Conservation (phyloP, 2,888 invertebrate species). For the Digitonthophagus gazella region DNA sequence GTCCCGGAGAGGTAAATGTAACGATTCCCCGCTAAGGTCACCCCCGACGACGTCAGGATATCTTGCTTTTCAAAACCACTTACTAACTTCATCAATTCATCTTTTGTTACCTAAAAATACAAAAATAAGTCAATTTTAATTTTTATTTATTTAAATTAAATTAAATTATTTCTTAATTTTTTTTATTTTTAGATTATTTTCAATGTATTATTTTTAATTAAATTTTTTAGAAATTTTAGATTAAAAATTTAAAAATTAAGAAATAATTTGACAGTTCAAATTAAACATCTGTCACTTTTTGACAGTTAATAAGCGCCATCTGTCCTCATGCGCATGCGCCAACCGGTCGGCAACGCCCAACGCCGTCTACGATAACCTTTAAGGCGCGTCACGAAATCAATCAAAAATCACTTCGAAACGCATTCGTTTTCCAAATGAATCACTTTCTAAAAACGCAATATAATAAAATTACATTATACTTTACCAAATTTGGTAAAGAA, state of each 20-base stretch:
- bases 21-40: constrained; percentile 87
- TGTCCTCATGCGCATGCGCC: neutral
- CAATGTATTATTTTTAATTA: too few species aligned
- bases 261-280: too few species aligned
- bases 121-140: neutral
- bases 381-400: neutral
- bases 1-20: constrained; percentile 95
- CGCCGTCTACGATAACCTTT: neutral
- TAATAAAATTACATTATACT: too few species aligned
- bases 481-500: neutral
- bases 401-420: neutral
- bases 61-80: constrained; percentile 89
- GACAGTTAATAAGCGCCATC: too few species aligned
- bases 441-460: too few species aligned
- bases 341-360: neutral
- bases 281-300: too few species aligned
- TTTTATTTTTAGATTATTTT: too few species aligned
- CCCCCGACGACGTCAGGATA: constrained; percentile 84
- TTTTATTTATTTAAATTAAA: too few species aligned
- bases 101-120: constrained; percentile 76
- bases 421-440: too few species aligned
- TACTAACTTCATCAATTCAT: constrained; percentile 85
- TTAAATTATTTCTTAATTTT: too few species aligned
- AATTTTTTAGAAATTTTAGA: too few species aligned
- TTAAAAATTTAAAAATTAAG: too few species aligned